Evolutionary conservation across 1,140 invertebrate genomes (phyloP), one percentile per base, ranked within the genome.

Genomic region (Drosophila oshimai): DNA sequence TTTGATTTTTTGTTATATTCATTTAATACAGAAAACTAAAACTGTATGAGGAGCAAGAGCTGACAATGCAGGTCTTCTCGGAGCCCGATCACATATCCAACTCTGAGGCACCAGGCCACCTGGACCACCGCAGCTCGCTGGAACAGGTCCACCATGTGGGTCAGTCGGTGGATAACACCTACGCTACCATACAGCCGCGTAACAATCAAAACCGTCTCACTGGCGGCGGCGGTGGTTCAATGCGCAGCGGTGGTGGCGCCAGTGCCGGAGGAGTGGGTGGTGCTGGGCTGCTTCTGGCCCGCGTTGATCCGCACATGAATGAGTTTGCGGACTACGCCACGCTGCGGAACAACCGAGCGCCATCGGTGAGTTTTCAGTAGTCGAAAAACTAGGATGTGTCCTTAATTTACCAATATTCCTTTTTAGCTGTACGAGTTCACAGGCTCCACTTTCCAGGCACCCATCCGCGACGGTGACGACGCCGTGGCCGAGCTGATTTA

Each of bases 31-130:
- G 95, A 78, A 97, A 97, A 93, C 91, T 97, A 12, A 95, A 97
- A 86, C 93, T 97, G 0, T 98, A 98, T 84, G 97, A 98, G 90
- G 97, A 98, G 89, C 97, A 98, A 91, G 96, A 98, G 91, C 91
- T 98, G 46, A 97, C 96, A 12, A 98, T 97, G 96, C 96, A 97
- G 91, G 96, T 98, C 1, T 97, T 97, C 78, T 96, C 96, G 10
- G 96, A 97, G 81, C 93, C 90, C 15, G 90, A 90, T 74, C 89
- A 89, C 15, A 89, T 81, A 41, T 89, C 84, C 5, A 90, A 80
- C 31, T 89, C 74, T 17, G 90, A 92, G 73, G 61, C 91, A n/a
- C 91, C 91, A 6, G 83, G 73, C 12, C 87, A 86, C 13, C 42
- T 90, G 18, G 90, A 90, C 22, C 79, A 80, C 65, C 81, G 89